A percentile compares a stretch with the other conserved stretches of the same genome.
These are phyloP conservation scores for Hypena proboscidalis DNA, from an alignment of 2,888 invertebrate genomes.

Conservation along the genomic window DNA sequence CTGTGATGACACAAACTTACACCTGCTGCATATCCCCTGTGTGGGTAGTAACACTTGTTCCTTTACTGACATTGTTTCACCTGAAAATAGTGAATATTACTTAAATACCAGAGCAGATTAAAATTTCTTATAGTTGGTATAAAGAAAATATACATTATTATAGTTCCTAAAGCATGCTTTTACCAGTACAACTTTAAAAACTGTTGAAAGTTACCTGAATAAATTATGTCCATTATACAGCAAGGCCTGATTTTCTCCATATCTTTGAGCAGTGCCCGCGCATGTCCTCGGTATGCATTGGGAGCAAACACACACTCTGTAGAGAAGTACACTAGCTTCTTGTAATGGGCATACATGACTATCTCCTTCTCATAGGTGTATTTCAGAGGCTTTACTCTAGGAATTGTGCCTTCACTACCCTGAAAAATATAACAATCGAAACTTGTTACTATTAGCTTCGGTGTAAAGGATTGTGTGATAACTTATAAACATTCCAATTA, in stretches of 20 bases:
- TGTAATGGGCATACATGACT: conserved; percentile 99
- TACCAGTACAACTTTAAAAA: too few relatives aligned
- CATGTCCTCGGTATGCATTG: conserved; percentile 98
- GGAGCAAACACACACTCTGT: conserved; percentile 99
- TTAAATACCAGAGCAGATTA: too few relatives aligned
- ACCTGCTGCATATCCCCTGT: conserved; percentile 92
- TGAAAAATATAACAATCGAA: conserved; percentile 69
- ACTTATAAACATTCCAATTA: too few relatives aligned
- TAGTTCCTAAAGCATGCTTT: too few relatives aligned
- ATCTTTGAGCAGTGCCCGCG: conserved; percentile 95
- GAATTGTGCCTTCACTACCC: conserved; percentile 93
- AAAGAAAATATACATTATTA: too few relatives aligned
- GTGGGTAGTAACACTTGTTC: conserved; percentile 93
- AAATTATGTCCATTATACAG: conserved; percentile 96
- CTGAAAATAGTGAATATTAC: too few relatives aligned
- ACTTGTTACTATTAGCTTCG: too few relatives aligned
- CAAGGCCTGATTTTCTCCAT: conserved; percentile 96
- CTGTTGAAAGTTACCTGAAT: conserved; percentile 88
- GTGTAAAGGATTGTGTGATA: too few relatives aligned
- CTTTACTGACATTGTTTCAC: conserved; percentile 93
- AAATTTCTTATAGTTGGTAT: too few relatives aligned
- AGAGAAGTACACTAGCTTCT: conserved; percentile 98
- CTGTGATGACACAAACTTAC: conserved; percentile 97
- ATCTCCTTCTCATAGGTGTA: conserved; percentile 99
- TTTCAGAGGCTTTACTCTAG: conserved; percentile 97